Evolutionary conservation across 2,113 vertebrate species (phyloP), one percentile per base, ranked within the genome.

Genomic region (Barbus barbus): DNA sequence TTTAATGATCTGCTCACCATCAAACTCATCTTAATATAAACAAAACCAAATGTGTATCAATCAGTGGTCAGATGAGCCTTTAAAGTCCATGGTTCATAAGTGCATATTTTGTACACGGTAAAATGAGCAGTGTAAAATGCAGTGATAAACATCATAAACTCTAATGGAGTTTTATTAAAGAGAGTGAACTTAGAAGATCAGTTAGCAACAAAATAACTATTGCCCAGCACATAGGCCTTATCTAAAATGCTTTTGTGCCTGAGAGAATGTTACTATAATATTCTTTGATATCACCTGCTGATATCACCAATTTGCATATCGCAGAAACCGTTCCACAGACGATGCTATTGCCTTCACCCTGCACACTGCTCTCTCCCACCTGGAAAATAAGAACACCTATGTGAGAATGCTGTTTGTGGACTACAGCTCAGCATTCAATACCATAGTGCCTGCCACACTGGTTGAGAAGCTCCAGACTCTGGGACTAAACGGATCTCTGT

Each of bases 81-180:
- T 46, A 72, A 53, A 78, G 67, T 46, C 65, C 18, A 74, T 1
- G 53, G 60, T 67, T n/a, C 56, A 83, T 67, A 31, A 75, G 76
- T 75, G 69, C 33, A 33, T 9, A 63, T 79, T 63, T 63, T 78
- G 22, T 24, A 61, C 53, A 61, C 36, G 20, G 77, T 63, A 60
- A 60, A 41, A 16, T 63, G n/a, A n/a, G 58, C 56, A 18, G 33
- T 79, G 56, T n/a, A n/a, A n/a, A 41, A 16, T 63, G 58, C 56
- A 18, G 33, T 79, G 56, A 38, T 79, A 44, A 79, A 63, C 77
- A 79, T 63, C n/a, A 44, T 78, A 58, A 78, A 26, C n/a, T 79
- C 56, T 41, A 63, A 38, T 41, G 58, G 33, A 63, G 12, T 9
- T 44, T 24, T 61, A 44, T 78, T 63, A 60, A 75, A 60, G 9